Evolutionary conservation across 2,113 vertebrate genomes (phyloP), one percentile per base, ranked within the genome.

Genomic region (Brachyhypopomus gauderio): DNA sequence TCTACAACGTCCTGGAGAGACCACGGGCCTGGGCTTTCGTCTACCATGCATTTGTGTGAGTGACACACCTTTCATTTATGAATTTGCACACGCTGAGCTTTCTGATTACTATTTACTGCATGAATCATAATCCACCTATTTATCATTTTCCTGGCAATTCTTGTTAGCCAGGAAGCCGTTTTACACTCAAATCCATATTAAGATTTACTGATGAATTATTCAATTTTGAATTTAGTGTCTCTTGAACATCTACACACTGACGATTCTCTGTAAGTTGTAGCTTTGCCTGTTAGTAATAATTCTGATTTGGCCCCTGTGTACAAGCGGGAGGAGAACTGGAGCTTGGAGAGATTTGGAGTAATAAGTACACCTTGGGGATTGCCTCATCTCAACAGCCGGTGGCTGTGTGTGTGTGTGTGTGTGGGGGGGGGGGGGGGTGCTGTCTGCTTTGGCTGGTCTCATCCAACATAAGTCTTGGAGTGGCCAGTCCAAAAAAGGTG

Each of bases 31-130:
- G 97, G 96, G 97, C 96, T 70, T 98, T 98, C 90, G 80, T 97
- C 89, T 98, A 98, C 92, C 97, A 98, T 90, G 97, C 95, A 3
- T 98, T 98, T 86, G 96, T 98, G 97, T 98, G 91, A 98, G 97
- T 98, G 92, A 11, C 55, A 30, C 25, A 20, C 7, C 36, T 60
- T 23, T 60, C 8, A 34, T 19, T 16, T 36, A 20, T 11, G 25
- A 19, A 9, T 59, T 70, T 69, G 20, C 25, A 72, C 27, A 25
- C 73, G 23, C 38, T 63, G 45, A 52, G 12, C 12, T 52, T 52
- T 52, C 45, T 52, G 45, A 52, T 52, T 52, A 52, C 14, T 52
- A 45, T 8, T 11, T 11, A 52, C 12, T 14, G 45, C 8, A 45
- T 52, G 8, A 52, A 52, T 52, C 14, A 12, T 52, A 52, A 52